Conservation (phyloP, 2,113 vertebrate genomes). For the Ornithorhynchus anatinus region DNA sequence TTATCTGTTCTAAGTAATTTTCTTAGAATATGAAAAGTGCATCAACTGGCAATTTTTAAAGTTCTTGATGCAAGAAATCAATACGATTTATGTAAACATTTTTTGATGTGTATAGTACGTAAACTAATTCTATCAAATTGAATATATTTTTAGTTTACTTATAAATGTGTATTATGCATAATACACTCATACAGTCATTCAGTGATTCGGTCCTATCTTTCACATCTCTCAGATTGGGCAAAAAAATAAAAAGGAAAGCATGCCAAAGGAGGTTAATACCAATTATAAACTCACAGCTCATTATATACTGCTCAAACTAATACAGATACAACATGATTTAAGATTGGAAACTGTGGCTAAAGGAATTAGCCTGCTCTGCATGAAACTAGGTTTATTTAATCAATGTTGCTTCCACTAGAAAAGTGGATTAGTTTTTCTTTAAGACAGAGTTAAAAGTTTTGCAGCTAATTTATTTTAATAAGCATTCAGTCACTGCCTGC, state of each 20-base stretch:
- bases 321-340: constrained; percentile 73
- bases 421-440: constrained; percentile 79
- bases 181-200: too few species aligned
- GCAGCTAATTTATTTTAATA: constrained; percentile 83
- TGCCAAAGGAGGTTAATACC: constrained; percentile 59
- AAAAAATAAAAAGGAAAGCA: constrained; percentile 12
- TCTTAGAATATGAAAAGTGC: too few species aligned
- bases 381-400: constrained; percentile 79
- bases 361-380: constrained; percentile 77
- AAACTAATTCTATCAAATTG: too few species aligned
- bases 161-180: too few species aligned
- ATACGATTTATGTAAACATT: too few species aligned
- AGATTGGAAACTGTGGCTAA: constrained; percentile 74
- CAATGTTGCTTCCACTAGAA: constrained; percentile 73
- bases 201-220: neutral
- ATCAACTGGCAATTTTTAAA: too few species aligned
- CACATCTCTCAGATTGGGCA: constrained; percentile 9
- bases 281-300: constrained; percentile 68
- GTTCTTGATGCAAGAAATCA: too few species aligned
- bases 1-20: too few species aligned
- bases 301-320: constrained; percentile 68
- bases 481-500: constrained; percentile 73
- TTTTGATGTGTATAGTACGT: too few species aligned
- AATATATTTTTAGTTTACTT: too few species aligned
- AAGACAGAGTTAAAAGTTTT: constrained; percentile 82